Evolutionary conservation across 2,113 vertebrate genomes (phyloP).

Genomic region (Mus musculus): GRCm39 chr5:66736501-66737000

Average conservation of each 20-base stretch:
- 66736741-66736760: neutral
- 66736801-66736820: neutral
- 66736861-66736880: neutral
- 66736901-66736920: neutral
- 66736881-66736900: neutral
- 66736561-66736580: neutral
- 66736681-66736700: constrained; percentile 47
- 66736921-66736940: neutral
- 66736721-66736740: constrained; percentile 9
- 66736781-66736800: neutral
- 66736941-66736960: neutral
- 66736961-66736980: neutral
- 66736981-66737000: neutral
- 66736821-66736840: neutral
- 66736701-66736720: constrained; percentile 8
- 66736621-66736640: constrained; percentile 36
- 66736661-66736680: constrained; percentile 35
- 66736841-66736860: neutral
- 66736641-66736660: constrained; percentile 35
- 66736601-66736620: constrained; percentile 28
- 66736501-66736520: neutral
- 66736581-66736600: neutral
- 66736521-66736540: neutral
- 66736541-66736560: neutral
- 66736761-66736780: neutral